Evolutionary conservation across 1,140 invertebrate species (phyloP).

Genomic region (Campoletis sonorensis): DNA sequence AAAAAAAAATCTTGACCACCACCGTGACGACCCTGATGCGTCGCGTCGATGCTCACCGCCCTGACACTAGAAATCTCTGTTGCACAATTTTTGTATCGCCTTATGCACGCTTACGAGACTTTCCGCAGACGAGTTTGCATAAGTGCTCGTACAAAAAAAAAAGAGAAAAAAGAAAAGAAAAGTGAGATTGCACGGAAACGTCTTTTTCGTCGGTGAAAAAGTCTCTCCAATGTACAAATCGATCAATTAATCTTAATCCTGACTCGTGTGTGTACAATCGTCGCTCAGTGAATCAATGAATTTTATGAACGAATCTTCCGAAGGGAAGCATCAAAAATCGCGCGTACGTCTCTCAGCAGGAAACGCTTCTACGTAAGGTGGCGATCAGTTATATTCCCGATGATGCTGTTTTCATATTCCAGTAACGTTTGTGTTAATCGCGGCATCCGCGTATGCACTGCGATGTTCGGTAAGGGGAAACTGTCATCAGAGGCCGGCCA

Average conservation of each 20-base stretch:
- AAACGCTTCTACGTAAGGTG: slow-evolving; percentile 10
- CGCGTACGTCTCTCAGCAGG: slow-evolving; percentile 20
- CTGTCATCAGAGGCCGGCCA: slow-evolving; percentile 39
- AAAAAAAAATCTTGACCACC: slow-evolving; percentile 29
- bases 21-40: slow-evolving; percentile 25
- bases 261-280: too few species aligned
- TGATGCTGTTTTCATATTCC: slow-evolving; percentile 39
- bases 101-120: not conserved
- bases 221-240: not conserved
- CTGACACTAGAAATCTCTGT: slow-evolving; percentile 5
- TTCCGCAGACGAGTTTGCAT: not conserved
- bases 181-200: too few species aligned
- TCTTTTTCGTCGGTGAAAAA: too few species aligned
- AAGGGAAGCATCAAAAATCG: not conserved
- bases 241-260: not conserved
- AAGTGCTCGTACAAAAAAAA: slow-evolving; percentile 3
- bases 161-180: too few species aligned
- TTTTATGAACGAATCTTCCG: not conserved
- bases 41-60: slow-evolving; percentile 24
- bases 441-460: slow-evolving; percentile 17
- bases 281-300: not conserved
- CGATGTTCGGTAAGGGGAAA: not conserved
- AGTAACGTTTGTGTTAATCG: not conserved
- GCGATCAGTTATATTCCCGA: slow-evolving; percentile 37
- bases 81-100: slow-evolving; percentile 7